Percentiles rank a stretch among this genome's conserved stretches.
phyloP scores from a whole-genome alignment of 1,140 invertebrate genomes.

The Amphibalanus amphitrite region DNA sequence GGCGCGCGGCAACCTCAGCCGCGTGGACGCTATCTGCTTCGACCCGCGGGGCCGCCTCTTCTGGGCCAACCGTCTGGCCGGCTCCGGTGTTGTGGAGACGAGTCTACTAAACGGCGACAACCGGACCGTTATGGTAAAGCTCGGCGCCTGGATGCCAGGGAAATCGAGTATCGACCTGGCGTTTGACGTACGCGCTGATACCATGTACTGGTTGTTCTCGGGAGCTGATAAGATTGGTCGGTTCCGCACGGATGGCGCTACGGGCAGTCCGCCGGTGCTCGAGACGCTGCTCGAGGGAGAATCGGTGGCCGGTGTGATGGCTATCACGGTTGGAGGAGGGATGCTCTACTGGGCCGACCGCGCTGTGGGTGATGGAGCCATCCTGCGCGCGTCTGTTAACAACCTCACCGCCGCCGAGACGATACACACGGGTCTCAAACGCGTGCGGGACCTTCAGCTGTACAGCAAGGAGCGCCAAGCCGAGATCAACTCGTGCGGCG shows the following conservation, averaged over 20 bases:
- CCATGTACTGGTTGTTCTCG: not conserved
- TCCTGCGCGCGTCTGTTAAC: not conserved
- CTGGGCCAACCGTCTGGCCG: slow-evolving; percentile 24
- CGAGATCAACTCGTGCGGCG: slow-evolving; percentile 43
- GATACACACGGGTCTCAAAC: not conserved
- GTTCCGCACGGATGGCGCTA: not conserved
- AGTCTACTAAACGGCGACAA: slow-evolving; percentile 30
- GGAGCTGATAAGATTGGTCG: not conserved
- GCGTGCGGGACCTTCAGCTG: slow-evolving; percentile 24
- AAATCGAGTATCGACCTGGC: slow-evolving; percentile 43
- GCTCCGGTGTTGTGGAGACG: slow-evolving; percentile 38
- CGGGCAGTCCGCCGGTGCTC: no score
- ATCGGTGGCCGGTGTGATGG: slow-evolving; percentile 34
- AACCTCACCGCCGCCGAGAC: not conserved
- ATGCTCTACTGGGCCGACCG: slow-evolving; percentile 43
- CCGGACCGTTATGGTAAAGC: slow-evolving; percentile 32
- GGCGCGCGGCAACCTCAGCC: not conserved
- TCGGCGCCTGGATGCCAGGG: slow-evolving; percentile 30
- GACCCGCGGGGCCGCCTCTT: not conserved
- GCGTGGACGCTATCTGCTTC: not conserved
- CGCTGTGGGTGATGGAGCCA: slow-evolving; percentile 27
- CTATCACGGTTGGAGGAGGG: slow-evolving; percentile 41
- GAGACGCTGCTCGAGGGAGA: slow-evolving; percentile 17
- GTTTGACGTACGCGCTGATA: not conserved
- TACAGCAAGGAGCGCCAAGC: slow-evolving; percentile 35